Evolutionary conservation across 2,888 invertebrate genomes (phyloP).

Genomic region (Pyralis farinalis): DNA sequence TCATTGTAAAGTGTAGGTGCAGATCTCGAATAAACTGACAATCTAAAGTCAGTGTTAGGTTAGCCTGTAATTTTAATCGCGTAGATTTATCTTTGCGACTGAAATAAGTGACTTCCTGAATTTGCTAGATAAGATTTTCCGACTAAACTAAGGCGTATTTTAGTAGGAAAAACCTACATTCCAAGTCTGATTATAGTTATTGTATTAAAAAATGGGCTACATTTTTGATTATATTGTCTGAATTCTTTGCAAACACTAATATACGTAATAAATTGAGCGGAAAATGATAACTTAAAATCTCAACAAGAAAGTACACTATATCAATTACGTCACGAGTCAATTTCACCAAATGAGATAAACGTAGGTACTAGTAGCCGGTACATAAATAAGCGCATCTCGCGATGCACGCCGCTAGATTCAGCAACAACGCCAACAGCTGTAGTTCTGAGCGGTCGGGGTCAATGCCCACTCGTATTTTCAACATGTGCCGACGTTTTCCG

Average conservation of each 20-base stretch:
- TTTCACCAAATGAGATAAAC: slow-evolving; percentile 34
- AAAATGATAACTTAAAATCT: neutral
- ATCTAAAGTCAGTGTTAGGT: neutral
- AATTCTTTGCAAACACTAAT: neutral
- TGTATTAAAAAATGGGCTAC: too few relatives aligned
- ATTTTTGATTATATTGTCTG: too few relatives aligned
- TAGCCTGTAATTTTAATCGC: neutral
- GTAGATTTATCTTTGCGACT: too few relatives aligned
- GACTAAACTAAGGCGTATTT: too few relatives aligned
- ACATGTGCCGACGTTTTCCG: slow-evolving; percentile 79
- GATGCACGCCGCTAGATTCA: slow-evolving; percentile 67
- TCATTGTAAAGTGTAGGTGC: too few relatives aligned
- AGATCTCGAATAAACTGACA: too few relatives aligned
- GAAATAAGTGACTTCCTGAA: slow-evolving; percentile 1
- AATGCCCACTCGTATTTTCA: slow-evolving; percentile 78
- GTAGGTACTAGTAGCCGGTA: slow-evolving; percentile 25
- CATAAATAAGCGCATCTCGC: slow-evolving; percentile 59
- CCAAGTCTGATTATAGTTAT: too few relatives aligned
- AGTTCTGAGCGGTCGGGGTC: slow-evolving; percentile 68
- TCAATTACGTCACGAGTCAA: slow-evolving; percentile 2
- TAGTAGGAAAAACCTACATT: too few relatives aligned
- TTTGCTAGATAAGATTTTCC: too few relatives aligned
- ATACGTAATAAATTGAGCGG: too few relatives aligned
- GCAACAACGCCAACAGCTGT: slow-evolving; percentile 76
- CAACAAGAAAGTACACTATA: neutral